These are phyloP conservation scores for Cuniculus paca DNA, from an alignment of 2,797 vertebrate species.

Conservation along the genomic window DNA sequence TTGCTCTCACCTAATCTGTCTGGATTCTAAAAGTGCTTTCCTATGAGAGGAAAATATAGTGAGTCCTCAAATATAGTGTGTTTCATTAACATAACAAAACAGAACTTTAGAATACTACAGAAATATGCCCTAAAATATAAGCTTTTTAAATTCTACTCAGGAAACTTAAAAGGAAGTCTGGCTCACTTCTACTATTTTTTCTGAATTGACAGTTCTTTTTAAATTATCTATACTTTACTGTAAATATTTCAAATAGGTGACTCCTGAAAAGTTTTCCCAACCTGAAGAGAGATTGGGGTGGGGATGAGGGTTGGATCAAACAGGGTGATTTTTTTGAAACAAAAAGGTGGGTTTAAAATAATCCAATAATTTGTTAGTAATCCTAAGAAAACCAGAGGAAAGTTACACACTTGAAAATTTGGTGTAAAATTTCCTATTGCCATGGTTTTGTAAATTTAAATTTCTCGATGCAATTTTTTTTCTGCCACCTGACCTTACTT, in stretches of 20 bases:
- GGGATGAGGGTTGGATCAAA: background rate
- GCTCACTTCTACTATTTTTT: constrained; percentile 49
- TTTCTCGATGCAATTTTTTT: constrained; percentile 47
- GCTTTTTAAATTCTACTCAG: constrained; percentile 57
- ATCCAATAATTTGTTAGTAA: constrained; percentile 35
- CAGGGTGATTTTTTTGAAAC: background rate
- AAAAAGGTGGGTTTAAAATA: constrained; percentile 23
- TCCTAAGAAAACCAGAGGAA: background rate
- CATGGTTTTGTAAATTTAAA: constrained; percentile 60
- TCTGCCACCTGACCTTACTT: constrained; percentile 74
- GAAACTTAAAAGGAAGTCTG: constrained; percentile 61
- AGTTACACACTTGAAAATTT: background rate
- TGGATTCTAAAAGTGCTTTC: constrained; percentile 69
- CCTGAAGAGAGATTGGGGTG: background rate
- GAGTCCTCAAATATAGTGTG: constrained; percentile 54
- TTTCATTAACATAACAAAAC: constrained; percentile 78
- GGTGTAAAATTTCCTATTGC: constrained; percentile 42
- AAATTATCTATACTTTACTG: constrained; percentile 47
- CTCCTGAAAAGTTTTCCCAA: background rate
- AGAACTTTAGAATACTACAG: constrained; percentile 62
- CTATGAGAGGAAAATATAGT: constrained; percentile 70
- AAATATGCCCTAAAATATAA: constrained; percentile 65
- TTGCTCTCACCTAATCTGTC: constrained; percentile 62
- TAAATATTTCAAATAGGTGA: constrained; percentile 13
- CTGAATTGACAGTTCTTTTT: constrained; percentile 47